Percentiles rank a stretch among this genome's conserved stretches.
Evolutionary conservation across 2,888 invertebrate genomes (phyloP).

Genomic region (Strigamia maritima): DNA sequence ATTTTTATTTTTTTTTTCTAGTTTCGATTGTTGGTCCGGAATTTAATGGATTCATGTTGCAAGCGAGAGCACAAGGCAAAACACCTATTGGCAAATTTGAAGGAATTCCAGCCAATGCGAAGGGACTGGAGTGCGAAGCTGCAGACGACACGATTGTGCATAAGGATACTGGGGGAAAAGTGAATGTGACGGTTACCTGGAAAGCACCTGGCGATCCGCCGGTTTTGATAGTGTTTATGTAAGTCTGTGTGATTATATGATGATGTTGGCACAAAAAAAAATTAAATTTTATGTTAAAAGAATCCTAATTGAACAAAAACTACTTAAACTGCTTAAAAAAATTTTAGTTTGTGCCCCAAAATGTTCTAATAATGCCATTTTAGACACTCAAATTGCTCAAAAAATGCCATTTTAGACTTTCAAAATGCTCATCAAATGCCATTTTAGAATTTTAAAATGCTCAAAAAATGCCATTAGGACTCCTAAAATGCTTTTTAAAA

Average conservation of each 20-base stretch:
- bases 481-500: no score
- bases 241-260: background rate
- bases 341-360: background rate
- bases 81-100: background rate
- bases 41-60: slow-evolving; percentile 1
- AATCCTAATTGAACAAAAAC: no score
- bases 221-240: background rate
- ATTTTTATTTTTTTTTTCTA: background rate
- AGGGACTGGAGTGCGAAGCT: background rate
- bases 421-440: no score
- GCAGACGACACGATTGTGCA: background rate
- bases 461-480: no score
- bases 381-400: background rate
- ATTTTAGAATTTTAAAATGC: no score
- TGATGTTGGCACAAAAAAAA: background rate
- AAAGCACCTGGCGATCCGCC: background rate
- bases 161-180: slow-evolving; percentile 24
- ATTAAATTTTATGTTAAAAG: no score
- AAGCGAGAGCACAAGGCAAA: no score
- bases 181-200: background rate
- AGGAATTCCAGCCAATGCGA: background rate
- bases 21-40: background rate
- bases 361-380: background rate
- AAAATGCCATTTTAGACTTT: background rate
- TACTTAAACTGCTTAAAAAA: no score